Evolutionary conservation across 2,888 invertebrate species (phyloP).

Genomic region (Tuberolachnus salignus): DNA sequence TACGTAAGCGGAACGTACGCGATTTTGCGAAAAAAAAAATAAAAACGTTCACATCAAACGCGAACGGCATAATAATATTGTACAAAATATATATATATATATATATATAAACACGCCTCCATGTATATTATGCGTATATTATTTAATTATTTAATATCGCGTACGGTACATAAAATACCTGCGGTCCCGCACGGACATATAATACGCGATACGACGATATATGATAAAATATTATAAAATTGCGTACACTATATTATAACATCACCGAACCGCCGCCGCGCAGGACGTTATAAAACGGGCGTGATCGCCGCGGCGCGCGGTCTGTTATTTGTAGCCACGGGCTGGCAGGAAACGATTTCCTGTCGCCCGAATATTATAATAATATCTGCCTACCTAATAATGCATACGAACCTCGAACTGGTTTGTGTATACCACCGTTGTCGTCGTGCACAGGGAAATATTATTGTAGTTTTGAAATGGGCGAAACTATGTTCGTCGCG

Average conservation of each 20-base stretch:
- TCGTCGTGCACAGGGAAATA: conserved; percentile 19
- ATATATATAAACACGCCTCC: not conserved
- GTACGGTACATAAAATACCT: too few species aligned
- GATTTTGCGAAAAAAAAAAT: conserved; percentile 18
- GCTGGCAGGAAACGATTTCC: conserved; percentile 43
- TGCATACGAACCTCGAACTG: conserved; percentile 5
- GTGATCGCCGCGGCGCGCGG: not conserved
- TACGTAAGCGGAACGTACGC: not conserved
- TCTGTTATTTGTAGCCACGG: too few species aligned
- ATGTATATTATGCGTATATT: not conserved
- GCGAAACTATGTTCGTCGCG: too few species aligned
- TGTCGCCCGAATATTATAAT: not conserved
- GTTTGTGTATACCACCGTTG: conserved; percentile 4
- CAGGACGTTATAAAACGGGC: too few species aligned
- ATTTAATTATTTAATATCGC: too few species aligned
- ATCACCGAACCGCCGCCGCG: too few species aligned
- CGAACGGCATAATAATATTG: not conserved
- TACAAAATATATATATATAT: not conserved
- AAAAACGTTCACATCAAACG: not conserved
- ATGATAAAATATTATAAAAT: not conserved
- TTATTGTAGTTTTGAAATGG: not conserved
- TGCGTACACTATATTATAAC: too few species aligned
- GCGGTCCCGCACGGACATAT: too few species aligned
- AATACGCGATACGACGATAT: too few species aligned
- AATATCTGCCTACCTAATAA: too few species aligned